Evolutionary conservation across 2,888 invertebrate species (phyloP).

Genomic region (Limnephilus auricula): DNA sequence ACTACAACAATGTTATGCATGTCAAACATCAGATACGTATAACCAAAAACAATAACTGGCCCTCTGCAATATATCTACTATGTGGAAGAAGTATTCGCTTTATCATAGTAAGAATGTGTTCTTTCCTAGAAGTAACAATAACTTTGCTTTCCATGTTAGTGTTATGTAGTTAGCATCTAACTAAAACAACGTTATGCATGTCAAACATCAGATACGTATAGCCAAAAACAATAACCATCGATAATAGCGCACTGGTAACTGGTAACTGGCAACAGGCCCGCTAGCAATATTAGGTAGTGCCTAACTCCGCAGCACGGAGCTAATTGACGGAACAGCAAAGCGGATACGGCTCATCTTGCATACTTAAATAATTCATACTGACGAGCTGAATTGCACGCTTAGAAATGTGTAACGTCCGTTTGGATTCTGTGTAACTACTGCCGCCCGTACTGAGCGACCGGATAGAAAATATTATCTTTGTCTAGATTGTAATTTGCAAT

Average conservation of each 20-base stretch:
- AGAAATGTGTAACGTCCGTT: constrained; percentile 45
- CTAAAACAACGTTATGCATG: background rate
- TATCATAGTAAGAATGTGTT: too few species aligned
- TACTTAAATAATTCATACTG: constrained; percentile 45
- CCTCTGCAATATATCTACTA: too few species aligned
- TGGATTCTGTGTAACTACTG: constrained; percentile 22
- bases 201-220: background rate
- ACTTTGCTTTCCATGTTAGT: too few species aligned
- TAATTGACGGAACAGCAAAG: constrained; percentile 47
- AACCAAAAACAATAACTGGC: too few species aligned
- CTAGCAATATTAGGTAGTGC: background rate
- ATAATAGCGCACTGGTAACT: background rate
- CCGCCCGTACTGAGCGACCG: background rate
- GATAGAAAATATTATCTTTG: background rate
- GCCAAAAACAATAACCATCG: background rate
- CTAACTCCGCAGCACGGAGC: background rate
- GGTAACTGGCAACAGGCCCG: background rate
- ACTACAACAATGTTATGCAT: too few species aligned
- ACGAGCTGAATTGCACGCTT: constrained; percentile 43
- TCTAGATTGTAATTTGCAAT: background rate
- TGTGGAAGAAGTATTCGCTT: too few species aligned
- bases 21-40: too few species aligned
- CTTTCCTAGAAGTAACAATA: too few species aligned
- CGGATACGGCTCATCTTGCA: constrained; percentile 42
- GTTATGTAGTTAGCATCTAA: background rate